phyloP scores from a whole-genome alignment of 1,140 invertebrate genomes.

The Caerostris extrusa region DNA sequence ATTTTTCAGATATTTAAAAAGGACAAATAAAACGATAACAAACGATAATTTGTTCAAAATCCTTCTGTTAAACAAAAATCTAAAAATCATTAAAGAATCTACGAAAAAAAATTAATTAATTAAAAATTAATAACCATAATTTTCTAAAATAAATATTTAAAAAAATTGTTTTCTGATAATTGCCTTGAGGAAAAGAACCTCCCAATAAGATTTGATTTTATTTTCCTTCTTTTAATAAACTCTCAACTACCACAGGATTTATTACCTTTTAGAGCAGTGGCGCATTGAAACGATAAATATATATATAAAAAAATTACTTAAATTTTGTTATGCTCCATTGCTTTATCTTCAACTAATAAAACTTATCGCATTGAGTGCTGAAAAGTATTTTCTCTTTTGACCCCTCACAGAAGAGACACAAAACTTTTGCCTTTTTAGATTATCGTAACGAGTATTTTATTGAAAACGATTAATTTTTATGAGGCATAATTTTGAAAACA shows the following conservation, averaged over 20 bases:
- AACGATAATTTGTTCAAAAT: no score
- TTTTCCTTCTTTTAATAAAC: neutral
- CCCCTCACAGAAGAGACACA: neutral
- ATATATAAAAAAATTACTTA: neutral
- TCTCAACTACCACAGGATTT: neutral
- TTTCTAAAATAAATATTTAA: neutral
- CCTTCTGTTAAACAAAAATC: no score
- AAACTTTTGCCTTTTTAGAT: neutral
- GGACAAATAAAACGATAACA: no score
- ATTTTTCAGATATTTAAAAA: no score
- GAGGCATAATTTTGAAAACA: neutral
- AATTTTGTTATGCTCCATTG: neutral
- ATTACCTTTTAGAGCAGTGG: neutral
- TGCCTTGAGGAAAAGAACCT: neutral
- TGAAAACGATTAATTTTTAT: conserved; percentile 45
- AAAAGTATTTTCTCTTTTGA: neutral
- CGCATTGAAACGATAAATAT: neutral
- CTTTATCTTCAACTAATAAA: conserved; percentile 11
- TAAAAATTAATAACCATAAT: neutral
- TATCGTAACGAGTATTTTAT: conserved; percentile 20
- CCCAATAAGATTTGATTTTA: neutral
- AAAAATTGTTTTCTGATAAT: neutral
- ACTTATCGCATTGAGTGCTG: neutral
- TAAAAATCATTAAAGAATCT: no score
- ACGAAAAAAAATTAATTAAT: neutral